Evolutionary conservation across 2,797 vertebrate genomes (phyloP), one percentile per base, ranked within the genome.

Genomic region (Pelochelys cantorii): DNA sequence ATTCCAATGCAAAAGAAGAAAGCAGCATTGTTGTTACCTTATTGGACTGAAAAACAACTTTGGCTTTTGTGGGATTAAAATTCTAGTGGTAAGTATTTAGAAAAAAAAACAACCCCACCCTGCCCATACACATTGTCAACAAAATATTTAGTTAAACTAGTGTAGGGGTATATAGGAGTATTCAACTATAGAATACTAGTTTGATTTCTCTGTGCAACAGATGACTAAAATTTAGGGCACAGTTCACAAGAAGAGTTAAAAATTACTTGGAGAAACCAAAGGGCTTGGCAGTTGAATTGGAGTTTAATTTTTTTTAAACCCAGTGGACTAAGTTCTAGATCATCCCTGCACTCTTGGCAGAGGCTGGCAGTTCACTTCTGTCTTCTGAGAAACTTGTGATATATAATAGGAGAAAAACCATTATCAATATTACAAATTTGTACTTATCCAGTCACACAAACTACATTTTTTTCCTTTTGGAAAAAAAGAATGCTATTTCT

Each of bases 391-490:
- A 97, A 95, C 80, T 95, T 90, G 84, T 0, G 17, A 89, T 94
- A 91, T 74, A 90, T 94, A 96, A 96, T 93, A 95, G 94, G 95
- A 95, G 93, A 94, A 94, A 95, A 94, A 52, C 48, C 81, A 85
- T 89, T 93, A 93, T 94, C 93, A 93, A 91, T 97, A 95, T 95
- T 94, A 96, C 93, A 91, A 92, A 95, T 95, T 94, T 96, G 79
- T 93, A 87, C 82, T 92, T 93, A 62, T 84, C 93, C 91, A 42
- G 90, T 88, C 95, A 85, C 88, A 82, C 89, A 91, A 95, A 96
- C 90, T 87, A 54, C 71, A 92, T 55, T 81, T 68, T 68, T 80
- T 83, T 3, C 34, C 85, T 93, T 79, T 86, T 92, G 2, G 29
- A 96, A 87, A 62, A 92, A 89, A 88, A 14, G 29, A 79, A 59